Conservation (phyloP, 2,797 vertebrate species). For the Buphagus erythrorhynchus region DNA sequence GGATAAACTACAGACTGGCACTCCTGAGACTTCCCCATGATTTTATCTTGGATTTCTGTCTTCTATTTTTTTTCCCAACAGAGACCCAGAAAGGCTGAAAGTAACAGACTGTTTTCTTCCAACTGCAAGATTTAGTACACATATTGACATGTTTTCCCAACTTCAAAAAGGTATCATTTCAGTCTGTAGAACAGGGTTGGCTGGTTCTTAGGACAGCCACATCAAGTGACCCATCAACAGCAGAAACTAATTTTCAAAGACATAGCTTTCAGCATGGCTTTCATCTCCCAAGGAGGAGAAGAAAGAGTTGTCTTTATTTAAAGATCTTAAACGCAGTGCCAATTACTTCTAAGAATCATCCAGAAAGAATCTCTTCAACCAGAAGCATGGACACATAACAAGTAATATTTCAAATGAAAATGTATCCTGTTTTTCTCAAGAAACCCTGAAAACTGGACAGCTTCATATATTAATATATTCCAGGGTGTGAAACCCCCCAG, state of each 20-base stretch:
- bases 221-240: constrained; percentile 32
- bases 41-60: background rate
- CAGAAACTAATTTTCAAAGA: constrained; percentile 19
- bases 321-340: background rate
- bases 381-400: background rate
- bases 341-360: background rate
- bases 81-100: background rate
- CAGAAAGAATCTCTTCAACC: background rate
- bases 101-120: background rate
- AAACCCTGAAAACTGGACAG: background rate
- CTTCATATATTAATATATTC: background rate
- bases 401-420: background rate
- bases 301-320: background rate
- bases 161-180: constrained; percentile 10
- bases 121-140: background rate
- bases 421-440: background rate
- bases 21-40: background rate
- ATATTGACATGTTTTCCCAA: constrained; percentile 14
- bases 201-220: constrained; percentile 17
- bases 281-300: background rate
- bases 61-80: accelerated
- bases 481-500: background rate
- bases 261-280: constrained; percentile 4
- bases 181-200: background rate
- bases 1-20: background rate